Percentiles rank a stretch among this genome's conserved stretches.
These are phyloP conservation scores for Drosophila grimshawi DNA, from an alignment of 1,140 invertebrate genomes.

Conservation along the genomic window DNA sequence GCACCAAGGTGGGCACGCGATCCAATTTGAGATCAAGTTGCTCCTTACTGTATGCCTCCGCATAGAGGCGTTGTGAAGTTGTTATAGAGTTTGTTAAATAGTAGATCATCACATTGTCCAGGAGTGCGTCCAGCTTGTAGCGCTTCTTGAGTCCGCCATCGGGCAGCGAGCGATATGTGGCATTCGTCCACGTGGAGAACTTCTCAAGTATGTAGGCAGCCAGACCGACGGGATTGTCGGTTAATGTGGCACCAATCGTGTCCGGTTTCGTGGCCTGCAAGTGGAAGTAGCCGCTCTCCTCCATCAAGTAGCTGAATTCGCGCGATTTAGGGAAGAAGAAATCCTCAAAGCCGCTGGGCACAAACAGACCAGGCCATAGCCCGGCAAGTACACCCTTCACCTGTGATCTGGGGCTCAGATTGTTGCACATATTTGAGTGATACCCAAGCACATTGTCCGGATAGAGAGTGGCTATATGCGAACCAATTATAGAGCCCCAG, in stretches of 20 bases:
- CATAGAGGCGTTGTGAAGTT: conserved; percentile 90
- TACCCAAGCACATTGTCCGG: conserved; percentile 88
- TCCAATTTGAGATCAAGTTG: conserved; percentile 85
- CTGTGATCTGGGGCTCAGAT: conserved; percentile 52
- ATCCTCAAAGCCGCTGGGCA: conserved; percentile 86
- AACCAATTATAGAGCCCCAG: conserved; percentile 89
- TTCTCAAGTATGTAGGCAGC: conserved; percentile 95
- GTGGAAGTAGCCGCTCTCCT: conserved; percentile 93
- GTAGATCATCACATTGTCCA: conserved; percentile 96
- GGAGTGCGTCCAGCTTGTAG: conserved; percentile 89
- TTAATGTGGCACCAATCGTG: conserved; percentile 89
- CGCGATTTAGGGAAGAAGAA: conserved; percentile 88
- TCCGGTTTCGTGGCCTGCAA: conserved; percentile 96
- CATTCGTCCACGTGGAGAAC: conserved; percentile 91
- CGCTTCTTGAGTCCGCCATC: conserved; percentile 90
- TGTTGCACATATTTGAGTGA: conserved; percentile 88
- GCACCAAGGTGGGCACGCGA: conserved; percentile 87
- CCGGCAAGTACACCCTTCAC: conserved; percentile 84
- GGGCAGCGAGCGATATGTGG: conserved; percentile 85
- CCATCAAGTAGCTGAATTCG: conserved; percentile 85
- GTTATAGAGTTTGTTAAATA: conserved; percentile 92
- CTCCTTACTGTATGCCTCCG: conserved; percentile 86
- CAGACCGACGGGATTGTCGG: conserved; percentile 89
- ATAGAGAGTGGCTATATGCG: conserved; percentile 88
- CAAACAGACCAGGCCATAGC: conserved; percentile 86